These are phyloP conservation scores for Hoplostethus atlanticus DNA, from an alignment of 2,797 vertebrate genomes.

Conservation along the genomic window DNA sequence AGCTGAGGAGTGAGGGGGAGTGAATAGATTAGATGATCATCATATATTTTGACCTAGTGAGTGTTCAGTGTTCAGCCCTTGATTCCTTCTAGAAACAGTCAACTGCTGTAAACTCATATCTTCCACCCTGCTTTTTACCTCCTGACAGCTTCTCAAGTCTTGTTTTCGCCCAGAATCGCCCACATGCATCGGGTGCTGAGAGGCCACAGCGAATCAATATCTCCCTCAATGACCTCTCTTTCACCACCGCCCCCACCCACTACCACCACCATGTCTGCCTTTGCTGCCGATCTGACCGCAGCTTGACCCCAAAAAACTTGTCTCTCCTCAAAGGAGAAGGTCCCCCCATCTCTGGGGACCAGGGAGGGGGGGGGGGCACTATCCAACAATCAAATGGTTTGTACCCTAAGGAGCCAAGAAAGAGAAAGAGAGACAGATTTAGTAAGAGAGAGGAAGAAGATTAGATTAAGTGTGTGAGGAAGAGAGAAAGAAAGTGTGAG, in stretches of 20 bases:
- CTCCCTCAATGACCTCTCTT: slow-evolving; percentile 42
- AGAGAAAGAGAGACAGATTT: background rate
- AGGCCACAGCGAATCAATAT: slow-evolving; percentile 59
- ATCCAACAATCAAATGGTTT: too few relatives aligned
- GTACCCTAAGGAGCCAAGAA: too few relatives aligned
- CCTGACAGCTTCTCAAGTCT: slow-evolving; percentile 61
- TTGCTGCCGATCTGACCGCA: slow-evolving; percentile 39
- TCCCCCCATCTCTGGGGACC: background rate
- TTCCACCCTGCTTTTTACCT: slow-evolving; percentile 24
- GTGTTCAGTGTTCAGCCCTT: background rate
- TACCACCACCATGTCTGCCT: slow-evolving; percentile 14
- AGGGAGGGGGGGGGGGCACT: too few relatives aligned
- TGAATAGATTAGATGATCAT: too few relatives aligned
- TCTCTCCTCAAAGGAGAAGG: slow-evolving; percentile 3
- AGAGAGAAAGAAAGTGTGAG: too few relatives aligned
- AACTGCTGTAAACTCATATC: slow-evolving; percentile 20
- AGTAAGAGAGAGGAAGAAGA: too few relatives aligned
- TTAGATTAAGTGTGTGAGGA: too few relatives aligned
- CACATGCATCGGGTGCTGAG: slow-evolving; percentile 38
- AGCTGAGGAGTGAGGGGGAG: too few relatives aligned
- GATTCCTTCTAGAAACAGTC: background rate
- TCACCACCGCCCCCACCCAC: slow-evolving; percentile 25
- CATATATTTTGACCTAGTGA: too few relatives aligned
- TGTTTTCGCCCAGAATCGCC: slow-evolving; percentile 43
- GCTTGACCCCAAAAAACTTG: slow-evolving; percentile 28